A percentile compares a stretch with the other conserved stretches of the same genome.
These are phyloP conservation scores for Lasioglossum pauxillum DNA, from an alignment of 2,888 invertebrate species.

Conservation along the genomic window DNA sequence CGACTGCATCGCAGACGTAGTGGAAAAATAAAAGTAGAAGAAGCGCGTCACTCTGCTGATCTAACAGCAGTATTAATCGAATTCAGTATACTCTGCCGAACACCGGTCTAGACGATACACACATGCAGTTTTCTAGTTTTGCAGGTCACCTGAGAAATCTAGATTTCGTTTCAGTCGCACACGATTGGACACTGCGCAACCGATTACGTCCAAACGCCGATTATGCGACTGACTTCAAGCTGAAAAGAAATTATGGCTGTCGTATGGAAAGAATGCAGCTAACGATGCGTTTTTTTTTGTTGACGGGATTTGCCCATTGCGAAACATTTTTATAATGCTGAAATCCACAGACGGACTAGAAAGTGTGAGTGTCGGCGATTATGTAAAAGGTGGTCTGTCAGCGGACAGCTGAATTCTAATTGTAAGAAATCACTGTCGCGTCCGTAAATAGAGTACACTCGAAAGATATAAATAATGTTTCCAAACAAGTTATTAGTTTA, in stretches of 20 bases:
- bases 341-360: conserved; percentile 51
- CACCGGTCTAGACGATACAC: conserved; percentile 18
- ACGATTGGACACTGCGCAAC: conserved; percentile 12
- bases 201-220: conserved; percentile 34
- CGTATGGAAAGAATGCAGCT: conserved; percentile 42
- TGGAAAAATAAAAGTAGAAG: background rate
- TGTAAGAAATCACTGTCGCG: conserved; percentile 10
- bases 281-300: conserved; percentile 47
- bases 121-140: conserved; percentile 45
- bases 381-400: conserved; percentile 45
- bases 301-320: conserved; percentile 44
- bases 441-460: background rate
- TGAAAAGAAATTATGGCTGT: conserved; percentile 19
- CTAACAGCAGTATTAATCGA: conserved; percentile 31
- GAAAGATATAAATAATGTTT: background rate
- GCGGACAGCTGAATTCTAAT: conserved; percentile 34
- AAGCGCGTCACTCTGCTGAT: background rate
- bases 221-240: conserved; percentile 21
- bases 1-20: conserved; percentile 15
- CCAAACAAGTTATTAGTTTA: background rate
- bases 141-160: conserved; percentile 50
- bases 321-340: conserved; percentile 51
- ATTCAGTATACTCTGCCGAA: conserved; percentile 16
- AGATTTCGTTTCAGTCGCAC: conserved; percentile 46
- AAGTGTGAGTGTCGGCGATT: conserved; percentile 47